phyloP scores from a whole-genome alignment of 2,113 vertebrate genomes.

The Labrus mixtus region DNA sequence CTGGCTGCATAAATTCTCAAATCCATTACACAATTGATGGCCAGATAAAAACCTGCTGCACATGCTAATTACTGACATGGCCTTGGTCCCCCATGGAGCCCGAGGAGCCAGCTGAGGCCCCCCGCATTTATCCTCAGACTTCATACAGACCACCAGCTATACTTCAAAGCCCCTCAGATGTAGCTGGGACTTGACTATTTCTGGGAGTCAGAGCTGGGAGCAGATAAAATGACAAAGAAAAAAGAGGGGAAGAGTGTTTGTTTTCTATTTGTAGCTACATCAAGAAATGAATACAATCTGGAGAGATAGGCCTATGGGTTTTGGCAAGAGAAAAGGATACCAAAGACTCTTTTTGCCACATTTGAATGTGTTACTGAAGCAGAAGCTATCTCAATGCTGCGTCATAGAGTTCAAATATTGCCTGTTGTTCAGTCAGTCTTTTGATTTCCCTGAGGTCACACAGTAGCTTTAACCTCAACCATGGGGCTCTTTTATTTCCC shows the following conservation, averaged over 20 bases:
- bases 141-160: constrained; percentile 31
- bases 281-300: constrained; percentile 7
- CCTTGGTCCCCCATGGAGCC: constrained; percentile 20
- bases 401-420: background rate
- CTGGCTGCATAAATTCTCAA: background rate
- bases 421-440: background rate
- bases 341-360: background rate
- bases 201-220: constrained; percentile 2
- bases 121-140: constrained; percentile 28
- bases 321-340: background rate
- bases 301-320: background rate
- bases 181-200: background rate
- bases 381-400: background rate
- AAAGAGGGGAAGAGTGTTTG: background rate
- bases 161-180: constrained; percentile 58
- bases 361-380: no score
- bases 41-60: background rate
- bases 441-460: background rate
- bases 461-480: background rate
- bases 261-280: constrained; percentile 20
- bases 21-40: background rate
- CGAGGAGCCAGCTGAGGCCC: constrained; percentile 24
- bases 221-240: constrained; percentile 16
- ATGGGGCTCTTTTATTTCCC: background rate
- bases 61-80: constrained; percentile 20